Percentiles rank a stretch among this genome's conserved stretches.
Conservation (phyloP, 2,113 vertebrate genomes). For the Archilochus colubris region DNA sequence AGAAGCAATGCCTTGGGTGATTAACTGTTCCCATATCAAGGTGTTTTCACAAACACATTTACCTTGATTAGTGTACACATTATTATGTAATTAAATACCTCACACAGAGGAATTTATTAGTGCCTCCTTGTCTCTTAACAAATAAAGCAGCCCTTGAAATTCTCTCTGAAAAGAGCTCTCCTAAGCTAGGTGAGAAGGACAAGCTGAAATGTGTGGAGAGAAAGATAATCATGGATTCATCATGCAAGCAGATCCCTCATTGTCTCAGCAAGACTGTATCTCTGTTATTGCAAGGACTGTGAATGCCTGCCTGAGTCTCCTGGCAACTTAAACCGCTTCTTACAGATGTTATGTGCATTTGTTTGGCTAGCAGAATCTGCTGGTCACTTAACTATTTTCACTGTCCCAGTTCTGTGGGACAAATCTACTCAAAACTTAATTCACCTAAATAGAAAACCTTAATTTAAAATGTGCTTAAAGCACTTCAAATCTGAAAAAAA, state of each 20-base stretch:
- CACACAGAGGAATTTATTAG: constrained; percentile 87
- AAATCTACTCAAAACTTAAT: neutral
- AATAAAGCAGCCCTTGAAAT: constrained; percentile 80
- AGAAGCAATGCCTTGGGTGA: constrained; percentile 86
- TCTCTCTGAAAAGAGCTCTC: constrained; percentile 74
- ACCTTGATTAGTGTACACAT: constrained; percentile 88
- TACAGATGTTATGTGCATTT: neutral
- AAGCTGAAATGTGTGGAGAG: constrained; percentile 19
- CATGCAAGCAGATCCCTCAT: neutral
- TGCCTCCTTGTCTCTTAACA: constrained; percentile 82
- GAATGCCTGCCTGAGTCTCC: neutral
- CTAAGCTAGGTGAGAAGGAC: constrained; percentile 64
- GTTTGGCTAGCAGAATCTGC: neutral
- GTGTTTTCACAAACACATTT: constrained; percentile 88
- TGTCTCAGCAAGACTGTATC: constrained; percentile 19
- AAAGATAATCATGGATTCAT: constrained; percentile 39
- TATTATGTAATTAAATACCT: constrained; percentile 88
- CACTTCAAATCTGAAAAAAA: neutral
- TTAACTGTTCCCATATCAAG: constrained; percentile 87
- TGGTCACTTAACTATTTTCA: neutral
- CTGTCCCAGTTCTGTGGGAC: neutral
- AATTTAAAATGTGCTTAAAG: neutral
- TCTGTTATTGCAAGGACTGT: neutral
- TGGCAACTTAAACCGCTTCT: neutral
- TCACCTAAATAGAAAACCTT: neutral